phyloP scores from a whole-genome alignment of 2,113 vertebrate species.

The Argyrosomus japonicus region DNA sequence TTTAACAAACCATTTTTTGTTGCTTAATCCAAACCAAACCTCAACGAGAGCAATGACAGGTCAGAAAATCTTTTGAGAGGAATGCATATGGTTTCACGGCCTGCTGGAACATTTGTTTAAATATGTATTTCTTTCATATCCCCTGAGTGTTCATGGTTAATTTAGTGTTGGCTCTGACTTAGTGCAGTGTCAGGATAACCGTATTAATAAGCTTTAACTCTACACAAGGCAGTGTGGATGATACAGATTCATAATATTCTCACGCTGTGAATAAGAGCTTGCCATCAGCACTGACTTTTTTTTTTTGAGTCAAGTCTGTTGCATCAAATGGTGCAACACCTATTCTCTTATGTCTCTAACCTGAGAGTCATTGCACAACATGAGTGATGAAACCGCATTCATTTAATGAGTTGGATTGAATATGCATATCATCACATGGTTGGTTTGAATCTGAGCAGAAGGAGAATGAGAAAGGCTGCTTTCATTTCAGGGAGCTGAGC shows the following conservation, averaged over 20 bases:
- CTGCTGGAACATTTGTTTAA: not conserved
- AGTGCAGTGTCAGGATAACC: not conserved
- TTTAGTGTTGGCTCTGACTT: not conserved
- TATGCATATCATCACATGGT: not conserved
- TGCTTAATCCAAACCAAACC: too few relatives aligned
- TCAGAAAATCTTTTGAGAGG: not conserved
- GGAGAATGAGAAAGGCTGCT: not conserved
- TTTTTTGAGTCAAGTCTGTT: slow-evolving; percentile 6
- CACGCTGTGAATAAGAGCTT: not conserved
- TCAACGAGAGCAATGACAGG: too few relatives aligned
- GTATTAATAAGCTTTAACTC: not conserved
- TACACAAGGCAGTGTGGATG: not conserved
- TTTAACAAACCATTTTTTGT: too few relatives aligned
- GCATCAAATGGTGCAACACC: slow-evolving; percentile 44
- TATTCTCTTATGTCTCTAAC: slow-evolving; percentile 16
- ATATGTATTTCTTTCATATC: not conserved
- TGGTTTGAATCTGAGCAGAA: not conserved
- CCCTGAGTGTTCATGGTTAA: not conserved
- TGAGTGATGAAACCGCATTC: slow-evolving; percentile 35
- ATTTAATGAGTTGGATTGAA: slow-evolving; percentile 22
- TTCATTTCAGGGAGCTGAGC: slow-evolving; percentile 1
- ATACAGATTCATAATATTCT: not conserved
- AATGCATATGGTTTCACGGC: not conserved
- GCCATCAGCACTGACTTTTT: not conserved
- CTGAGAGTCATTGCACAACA: slow-evolving; percentile 8